These are phyloP conservation scores for Turritopsis dohrnii DNA, from an alignment of 30 jellyfish, hydroid and myxozoan species.

Conservation along the genomic window DNA sequence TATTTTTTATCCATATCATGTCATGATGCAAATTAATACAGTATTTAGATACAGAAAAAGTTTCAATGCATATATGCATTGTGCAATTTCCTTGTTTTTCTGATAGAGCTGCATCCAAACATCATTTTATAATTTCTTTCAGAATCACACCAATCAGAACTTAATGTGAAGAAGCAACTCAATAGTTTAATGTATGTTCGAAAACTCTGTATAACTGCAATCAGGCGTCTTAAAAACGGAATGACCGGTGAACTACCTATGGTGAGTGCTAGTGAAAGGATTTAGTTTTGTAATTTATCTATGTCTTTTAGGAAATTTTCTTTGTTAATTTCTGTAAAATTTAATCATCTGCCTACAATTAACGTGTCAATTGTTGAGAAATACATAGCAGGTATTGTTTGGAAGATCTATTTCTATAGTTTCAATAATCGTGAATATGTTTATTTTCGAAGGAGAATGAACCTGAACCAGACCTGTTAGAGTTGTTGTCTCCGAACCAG, in stretches of 20 bases:
- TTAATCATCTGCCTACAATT: too few species aligned
- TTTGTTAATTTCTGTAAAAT: too few species aligned
- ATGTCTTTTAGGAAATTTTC: too few species aligned
- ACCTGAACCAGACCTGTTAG: conserved; percentile 63
- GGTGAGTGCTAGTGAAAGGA: conserved; percentile 25
- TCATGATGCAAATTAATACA: too few species aligned
- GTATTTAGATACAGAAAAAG: too few species aligned
- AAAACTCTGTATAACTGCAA: conserved; percentile 80
- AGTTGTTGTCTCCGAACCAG: conserved; percentile 41
- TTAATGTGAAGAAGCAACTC: conserved; percentile 61
- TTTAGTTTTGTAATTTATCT: too few species aligned
- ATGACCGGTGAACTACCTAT: conserved; percentile 41
- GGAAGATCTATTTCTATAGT: not conserved
- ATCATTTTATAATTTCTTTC: conserved; percentile 4
- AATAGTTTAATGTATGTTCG: conserved; percentile 90
- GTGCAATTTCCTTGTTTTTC: not conserved
- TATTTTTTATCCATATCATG: too few species aligned
- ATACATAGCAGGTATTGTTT: too few species aligned
- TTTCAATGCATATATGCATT: too few species aligned
- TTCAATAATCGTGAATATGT: not conserved
- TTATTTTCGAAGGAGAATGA: conserved; percentile 23
- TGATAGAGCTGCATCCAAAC: not conserved
- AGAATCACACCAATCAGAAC: conserved; percentile 79
- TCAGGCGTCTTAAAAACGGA: conserved; percentile 73
- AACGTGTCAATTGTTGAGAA: too few species aligned